Evolutionary conservation across 2,888 invertebrate species (phyloP), one percentile per base, ranked within the genome.

Genomic region (Bhutanitis thaidina): DNA sequence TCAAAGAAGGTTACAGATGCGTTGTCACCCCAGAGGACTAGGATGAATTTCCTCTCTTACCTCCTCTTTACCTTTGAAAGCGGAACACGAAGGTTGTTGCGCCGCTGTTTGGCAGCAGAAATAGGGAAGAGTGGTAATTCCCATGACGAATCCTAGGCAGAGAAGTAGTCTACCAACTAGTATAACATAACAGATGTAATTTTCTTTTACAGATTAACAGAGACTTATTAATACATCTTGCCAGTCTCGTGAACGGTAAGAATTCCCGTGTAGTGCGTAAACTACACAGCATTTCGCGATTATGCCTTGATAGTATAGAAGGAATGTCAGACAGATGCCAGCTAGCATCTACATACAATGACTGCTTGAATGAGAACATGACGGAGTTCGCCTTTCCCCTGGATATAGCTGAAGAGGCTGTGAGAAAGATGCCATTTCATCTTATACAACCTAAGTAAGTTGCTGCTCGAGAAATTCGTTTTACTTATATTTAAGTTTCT

Each of bases 381-480:
- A 64, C 78, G 13, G 89, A 88, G 39, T 88, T 89, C 41, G 78
- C 86, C 0, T 89, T 89, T 48, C 88, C 89, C 0, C 59, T 87
- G 1, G 88, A 88, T 4, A 76, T 89, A 1, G 88, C 87, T 4
- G 87, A 87, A 40, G 87, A 88, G 45, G 86, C 82, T 0, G 87
- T 87, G 0, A 74, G 81, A 32, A 87, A 87, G 61, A 87, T 88
- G 87, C 88, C 89, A 0, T 89, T 87, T 49, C 89, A 88, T 65
- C 68, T 88, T 1, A 85, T 86, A 66, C 82, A 84, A 47, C 84
- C 87, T 0, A 87, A 88, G 88, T 88, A 58, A 79, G 86, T 47
- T 12, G 29, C 8, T 27, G 8, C 7, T 27, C 1, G 1, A 20
- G 20, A 5, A 5, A 20, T 20, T 20, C 2, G 5, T 20, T 20